phyloP scores from a whole-genome alignment of 37 sponge, comb jelly and placozoan genomes.

The Lycopodina hypogea region DNA sequence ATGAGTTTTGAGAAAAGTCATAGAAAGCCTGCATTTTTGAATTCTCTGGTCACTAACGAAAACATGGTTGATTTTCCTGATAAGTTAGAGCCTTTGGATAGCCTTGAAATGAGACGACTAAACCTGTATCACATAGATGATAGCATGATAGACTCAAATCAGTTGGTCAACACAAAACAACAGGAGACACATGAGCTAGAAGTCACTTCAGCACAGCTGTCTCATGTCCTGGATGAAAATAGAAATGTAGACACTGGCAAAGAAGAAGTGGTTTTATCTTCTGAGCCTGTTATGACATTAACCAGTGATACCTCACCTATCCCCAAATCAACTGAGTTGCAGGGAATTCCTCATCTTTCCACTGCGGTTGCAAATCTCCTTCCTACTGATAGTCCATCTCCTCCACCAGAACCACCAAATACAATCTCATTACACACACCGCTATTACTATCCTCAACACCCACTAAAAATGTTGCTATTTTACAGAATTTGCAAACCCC shows the following conservation, averaged over 20 bases:
- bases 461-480: no score
- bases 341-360: background rate
- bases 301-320: no score
- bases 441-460: no score
- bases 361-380: background rate
- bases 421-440: no score
- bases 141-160: background rate
- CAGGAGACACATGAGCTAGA: background rate
- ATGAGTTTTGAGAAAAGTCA: background rate
- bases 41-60: background rate
- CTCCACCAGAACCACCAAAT: no score
- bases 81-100: constrained; percentile 1
- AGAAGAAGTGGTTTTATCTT: no score
- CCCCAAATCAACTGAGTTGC: no score
- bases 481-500: no score
- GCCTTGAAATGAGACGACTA: constrained; percentile 22
- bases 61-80: background rate
- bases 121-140: background rate
- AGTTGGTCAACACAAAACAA: background rate
- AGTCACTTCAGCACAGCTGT: background rate
- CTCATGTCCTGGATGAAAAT: background rate
- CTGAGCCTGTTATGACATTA: no score
- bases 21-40: background rate
- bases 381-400: no score
- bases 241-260: background rate